Base-by-base conservation (phyloP, 2,888 invertebrate species). In the Cryptophagus acutangulus region DNA sequence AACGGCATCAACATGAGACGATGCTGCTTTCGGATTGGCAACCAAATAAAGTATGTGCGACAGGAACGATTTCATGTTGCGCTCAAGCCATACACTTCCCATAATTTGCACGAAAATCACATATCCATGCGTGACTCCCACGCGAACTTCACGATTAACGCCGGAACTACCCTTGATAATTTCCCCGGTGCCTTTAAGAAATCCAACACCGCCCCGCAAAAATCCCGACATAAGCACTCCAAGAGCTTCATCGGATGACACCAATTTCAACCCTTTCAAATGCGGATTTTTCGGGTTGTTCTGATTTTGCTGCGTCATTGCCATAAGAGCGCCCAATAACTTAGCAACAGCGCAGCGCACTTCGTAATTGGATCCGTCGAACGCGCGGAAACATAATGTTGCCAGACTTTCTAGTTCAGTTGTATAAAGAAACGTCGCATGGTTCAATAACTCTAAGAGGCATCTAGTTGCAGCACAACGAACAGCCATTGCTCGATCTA, bases 41-140 rank as follows among this genome's bases (percentile, higher is more conserved):
- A 96, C 93, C 49, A 97, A 72, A 59, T 95, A 93, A 35, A 97
- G 71, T 2, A 97, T 81, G 66, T 97, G 96, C 6, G 80, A 80
- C n/a, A 96, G 72, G 56, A 96, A 82, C 1, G 81, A 76, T 9
- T 82, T 82, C 61, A 96, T 77, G 65, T 97, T 92, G 13, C 90
- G 81, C 70, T 99, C 97, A 45, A 99, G 69, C 97, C 97, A 99
- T 1, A 84, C 78, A 5, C 90, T 85, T 17, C 97, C 97, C 79
- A 97, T 82, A 58, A 87, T 85, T 69, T 91, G 88, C 0, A 93
- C 87, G 66, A 97, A 92, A 37, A 91, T 85, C 16, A 99, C 95
- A 66, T 99, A 99, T 0, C 94, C 89, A 74, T 97, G 92, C 2
- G 97, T 95, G 0, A 99, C 91, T 43, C 97, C 97, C 41, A 99